Evolutionary conservation across 2,113 vertebrate species (phyloP).

Genomic region (Tympanuchus pallidicinctus): DNA sequence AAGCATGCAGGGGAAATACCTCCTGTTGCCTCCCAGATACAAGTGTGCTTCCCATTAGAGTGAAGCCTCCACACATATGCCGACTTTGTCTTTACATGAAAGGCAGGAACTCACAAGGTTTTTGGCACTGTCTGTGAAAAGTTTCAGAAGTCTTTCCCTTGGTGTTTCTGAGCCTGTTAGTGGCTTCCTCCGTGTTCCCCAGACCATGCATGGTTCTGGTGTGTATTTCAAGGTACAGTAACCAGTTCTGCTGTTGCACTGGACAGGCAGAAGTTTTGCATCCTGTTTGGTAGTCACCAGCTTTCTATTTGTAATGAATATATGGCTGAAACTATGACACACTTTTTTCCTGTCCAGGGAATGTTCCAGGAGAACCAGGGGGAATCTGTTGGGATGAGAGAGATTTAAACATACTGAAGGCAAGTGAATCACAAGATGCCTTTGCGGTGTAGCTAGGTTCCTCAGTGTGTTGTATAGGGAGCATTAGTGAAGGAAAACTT

Average conservation of each 20-base stretch:
- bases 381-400: not conserved
- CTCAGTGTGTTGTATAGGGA: not conserved
- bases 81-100: not conserved
- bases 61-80: not conserved
- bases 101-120: not conserved
- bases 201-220: not conserved
- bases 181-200: not conserved
- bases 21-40: slow-evolving; percentile 29
- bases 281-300: not conserved
- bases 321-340: not conserved
- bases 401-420: not conserved
- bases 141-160: not conserved
- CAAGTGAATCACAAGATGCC: not conserved
- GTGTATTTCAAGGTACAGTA: not conserved
- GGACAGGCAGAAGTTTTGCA: not conserved
- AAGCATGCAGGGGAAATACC: slow-evolving; percentile 8
- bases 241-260: not conserved
- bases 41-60: not conserved
- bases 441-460: not conserved
- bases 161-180: not conserved
- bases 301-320: not conserved
- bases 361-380: not conserved
- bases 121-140: not conserved
- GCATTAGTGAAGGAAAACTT: not conserved
- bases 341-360: not conserved